Conservation (phyloP, 1,140 invertebrate genomes). For the Mactra quadrangularis region DNA sequence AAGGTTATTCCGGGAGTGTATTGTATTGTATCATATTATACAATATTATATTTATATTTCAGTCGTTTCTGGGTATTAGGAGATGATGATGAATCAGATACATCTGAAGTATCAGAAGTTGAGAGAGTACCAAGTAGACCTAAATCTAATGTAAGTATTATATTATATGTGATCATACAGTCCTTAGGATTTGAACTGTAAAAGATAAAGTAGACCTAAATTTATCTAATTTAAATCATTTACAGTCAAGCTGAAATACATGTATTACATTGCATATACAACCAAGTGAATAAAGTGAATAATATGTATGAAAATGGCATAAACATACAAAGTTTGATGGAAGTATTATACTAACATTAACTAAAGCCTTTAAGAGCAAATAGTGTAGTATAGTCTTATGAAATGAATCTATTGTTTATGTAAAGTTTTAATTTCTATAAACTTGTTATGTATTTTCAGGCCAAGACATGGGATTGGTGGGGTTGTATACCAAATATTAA, state of each 20-base stretch:
- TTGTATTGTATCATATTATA: too few relatives aligned
- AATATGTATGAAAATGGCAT: too few relatives aligned
- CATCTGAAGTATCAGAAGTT: conserved; percentile 15
- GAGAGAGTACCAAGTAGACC: conserved; percentile 28
- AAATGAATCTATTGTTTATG: too few relatives aligned
- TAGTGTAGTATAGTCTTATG: too few relatives aligned
- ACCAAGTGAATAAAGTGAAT: too few relatives aligned
- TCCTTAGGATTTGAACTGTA: background rate
- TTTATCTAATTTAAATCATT: conserved; percentile 1
- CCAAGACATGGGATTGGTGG: conserved; percentile 79
- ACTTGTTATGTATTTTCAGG: conserved; percentile 61
- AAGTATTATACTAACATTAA: too few relatives aligned
- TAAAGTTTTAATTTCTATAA: too few relatives aligned
- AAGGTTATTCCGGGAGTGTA: too few relatives aligned
- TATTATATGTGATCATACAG: background rate
- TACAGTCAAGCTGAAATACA: too few relatives aligned
- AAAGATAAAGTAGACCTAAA: background rate
- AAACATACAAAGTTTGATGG: too few relatives aligned
- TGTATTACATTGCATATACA: too few relatives aligned
- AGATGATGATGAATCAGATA: conserved; percentile 58
- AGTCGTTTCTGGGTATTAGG: conserved; percentile 79
- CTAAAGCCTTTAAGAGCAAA: too few relatives aligned
- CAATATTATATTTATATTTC: conserved; percentile 1
- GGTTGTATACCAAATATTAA: conserved; percentile 80
- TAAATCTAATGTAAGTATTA: conserved; percentile 53